Base-by-base conservation (phyloP, 2,888 invertebrate species). In the Drymonia ruficornis region DNA sequence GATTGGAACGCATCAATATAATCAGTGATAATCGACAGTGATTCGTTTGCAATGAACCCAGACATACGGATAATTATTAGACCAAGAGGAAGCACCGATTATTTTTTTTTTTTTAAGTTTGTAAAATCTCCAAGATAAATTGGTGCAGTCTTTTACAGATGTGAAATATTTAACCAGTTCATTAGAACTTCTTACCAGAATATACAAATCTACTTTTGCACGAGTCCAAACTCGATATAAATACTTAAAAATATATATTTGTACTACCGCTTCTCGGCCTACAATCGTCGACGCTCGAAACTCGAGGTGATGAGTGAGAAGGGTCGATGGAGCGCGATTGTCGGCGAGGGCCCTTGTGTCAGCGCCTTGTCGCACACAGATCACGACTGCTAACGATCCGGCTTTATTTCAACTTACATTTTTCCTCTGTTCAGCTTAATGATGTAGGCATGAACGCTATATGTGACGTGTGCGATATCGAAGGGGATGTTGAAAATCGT, bases 281-380 rank as follows among this genome's bases (percentile, higher is more conserved):
- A 45, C 15, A 28, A 45, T 45, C n/a, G 28, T 28, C 15, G 45
- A 13, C 28, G 28, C 28, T 45, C 12, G 9, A 28, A 28, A 45
- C 45, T 61, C 60, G 59, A 61, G 61, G 55, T 56, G 62, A 46
- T 52, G 66, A 52, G 57, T 76, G 80, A 83, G 64, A 74, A 84
- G 86, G 84, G 83, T 84, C 80, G 77, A 80, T 73, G 74, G 65
- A 63, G 67, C 63, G 67, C 65, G 63, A 72, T 76, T 76, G 74
- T 70, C 71, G 70, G 52, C 59, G 59, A 65, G 72, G 74, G 66
- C 74, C 65, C 74, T 78, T 78, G 72, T 80, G 87, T 86, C 85
- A 84, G 82, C 85, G 76, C 72, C 74, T 76, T 83, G 83, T 87
- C 86, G 80, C 65, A 69, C 56, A 60, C 82, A 81, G 75, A 72